Base-by-base conservation (phyloP, 2,888 invertebrate genomes). In the Cryptophagus acutangulus region DNA sequence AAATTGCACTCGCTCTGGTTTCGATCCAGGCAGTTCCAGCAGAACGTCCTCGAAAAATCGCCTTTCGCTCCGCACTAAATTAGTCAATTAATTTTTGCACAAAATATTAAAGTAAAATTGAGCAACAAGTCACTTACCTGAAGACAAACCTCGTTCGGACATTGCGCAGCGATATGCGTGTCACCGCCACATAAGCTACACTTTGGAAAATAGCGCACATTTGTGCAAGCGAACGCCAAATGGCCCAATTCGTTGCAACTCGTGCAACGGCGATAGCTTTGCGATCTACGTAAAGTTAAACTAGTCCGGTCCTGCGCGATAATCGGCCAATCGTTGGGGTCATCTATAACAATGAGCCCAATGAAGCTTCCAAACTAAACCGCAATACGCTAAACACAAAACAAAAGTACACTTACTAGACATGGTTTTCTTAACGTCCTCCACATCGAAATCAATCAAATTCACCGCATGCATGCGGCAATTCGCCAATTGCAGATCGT, bases 141-240 rank as follows among this genome's bases (percentile, higher is more conserved):
- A 41, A 82, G 73, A 55, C 86, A 86, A 51, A 82, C 75, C 55
- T 78, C 80, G 41, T 76, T 73, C 0, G 84, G 84, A 62, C 86
- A 87, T 26, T 80, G 72, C 0, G 77, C 74, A 52, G 81, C 82
- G 13, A 62, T 65, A 61, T 87, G 86, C 0, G 82, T 83, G 0
- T 59, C 56, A 3, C 60, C 61, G n/a, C 85, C 86, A 54, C 86
- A 87, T 72, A 84, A 78, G 55, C 71, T 73, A 62, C 86, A 87
- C 1, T 70, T 71, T 1, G 54, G 49, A 9, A 52, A 43, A 1
- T 36, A 33, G 1, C 76, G 74, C 50, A 74, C 74, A 25, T 70
- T 67, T 2, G 74, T 66, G 57, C 86, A 87, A 39, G 71, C 70
- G 33, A 75, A 71, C 17, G 75, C 74, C 10, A 72, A 70, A 60